These are phyloP conservation scores for Falco punctatus DNA, from an alignment of 2,113 vertebrate genomes.

Conservation along the genomic window DNA sequence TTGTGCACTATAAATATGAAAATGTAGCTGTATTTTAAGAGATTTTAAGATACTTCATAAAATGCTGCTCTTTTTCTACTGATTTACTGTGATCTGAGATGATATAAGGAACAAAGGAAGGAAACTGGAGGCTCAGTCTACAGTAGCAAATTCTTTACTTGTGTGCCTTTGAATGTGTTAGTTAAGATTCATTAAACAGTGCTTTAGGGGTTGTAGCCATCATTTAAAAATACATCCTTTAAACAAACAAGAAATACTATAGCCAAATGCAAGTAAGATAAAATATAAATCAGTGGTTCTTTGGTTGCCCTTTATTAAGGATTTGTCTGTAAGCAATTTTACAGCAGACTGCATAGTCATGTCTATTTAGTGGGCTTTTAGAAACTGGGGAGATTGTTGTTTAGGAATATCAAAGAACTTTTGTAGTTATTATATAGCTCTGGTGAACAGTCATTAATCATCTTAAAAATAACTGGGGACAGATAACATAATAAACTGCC, in stretches of 20 bases:
- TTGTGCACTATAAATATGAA: background rate
- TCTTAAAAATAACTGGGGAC: conserved; percentile 13
- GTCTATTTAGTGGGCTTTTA: conserved; percentile 2
- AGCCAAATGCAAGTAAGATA: background rate
- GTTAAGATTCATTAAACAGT: background rate
- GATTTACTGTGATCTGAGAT: background rate
- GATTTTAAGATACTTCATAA: background rate
- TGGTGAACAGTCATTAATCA: conserved; percentile 17
- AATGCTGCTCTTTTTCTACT: background rate
- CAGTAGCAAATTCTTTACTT: background rate
- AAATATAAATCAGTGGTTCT: background rate
- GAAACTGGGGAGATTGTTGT: background rate
- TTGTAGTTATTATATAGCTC: background rate
- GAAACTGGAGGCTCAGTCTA: background rate
- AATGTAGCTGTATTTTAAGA: background rate
- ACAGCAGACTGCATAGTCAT: background rate
- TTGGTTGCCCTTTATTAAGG: background rate
- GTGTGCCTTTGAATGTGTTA: background rate
- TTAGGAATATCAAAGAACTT: conserved; percentile 31
- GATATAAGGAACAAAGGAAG: background rate
- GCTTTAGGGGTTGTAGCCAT: background rate
- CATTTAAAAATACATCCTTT: background rate
- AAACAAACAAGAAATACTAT: background rate
- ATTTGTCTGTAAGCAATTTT: conserved; percentile 28
- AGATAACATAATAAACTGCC: conserved; percentile 39